A percentile compares a stretch with the other conserved stretches of the same genome.
Conservation (phyloP, 2,888 invertebrate species). For the Eupithecia vulgata region DNA sequence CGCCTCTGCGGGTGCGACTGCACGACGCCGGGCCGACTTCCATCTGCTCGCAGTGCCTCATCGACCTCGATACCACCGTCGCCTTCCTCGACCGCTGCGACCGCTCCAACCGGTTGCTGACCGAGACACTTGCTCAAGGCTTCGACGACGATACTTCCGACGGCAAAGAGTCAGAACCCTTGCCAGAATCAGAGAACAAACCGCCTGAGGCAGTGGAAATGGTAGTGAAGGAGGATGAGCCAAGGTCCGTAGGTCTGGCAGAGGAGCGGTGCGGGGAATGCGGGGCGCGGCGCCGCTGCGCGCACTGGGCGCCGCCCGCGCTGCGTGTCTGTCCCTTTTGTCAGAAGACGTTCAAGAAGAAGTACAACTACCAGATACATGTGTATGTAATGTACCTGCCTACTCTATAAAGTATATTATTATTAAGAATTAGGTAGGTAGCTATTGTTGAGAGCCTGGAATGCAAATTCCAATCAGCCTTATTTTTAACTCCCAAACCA, state of each 20-base stretch:
- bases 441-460: neutral
- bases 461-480: neutral
- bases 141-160: neutral
- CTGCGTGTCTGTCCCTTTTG: slow-evolving; percentile 58
- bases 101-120: slow-evolving; percentile 53
- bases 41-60: slow-evolving; percentile 62
- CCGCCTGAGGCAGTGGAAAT: neutral
- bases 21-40: slow-evolving; percentile 58
- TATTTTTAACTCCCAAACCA: neutral
- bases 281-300: slow-evolving; percentile 56
- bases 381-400: slow-evolving; percentile 52
- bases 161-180: neutral
- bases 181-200: neutral
- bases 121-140: slow-evolving; percentile 27
- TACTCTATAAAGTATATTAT: neutral
- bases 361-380: slow-evolving; percentile 63
- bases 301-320: slow-evolving; percentile 52
- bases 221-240: neutral
- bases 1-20: slow-evolving; percentile 52
- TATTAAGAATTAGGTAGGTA: neutral
- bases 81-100: slow-evolving; percentile 62
- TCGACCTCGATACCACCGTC: slow-evolving; percentile 60
- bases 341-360: slow-evolving; percentile 61
- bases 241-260: neutral
- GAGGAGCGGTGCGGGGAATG: slow-evolving; percentile 51